These are phyloP conservation scores for Proteles cristata DNA, from an alignment of 2,113 vertebrate species.

Conservation along the genomic window DNA sequence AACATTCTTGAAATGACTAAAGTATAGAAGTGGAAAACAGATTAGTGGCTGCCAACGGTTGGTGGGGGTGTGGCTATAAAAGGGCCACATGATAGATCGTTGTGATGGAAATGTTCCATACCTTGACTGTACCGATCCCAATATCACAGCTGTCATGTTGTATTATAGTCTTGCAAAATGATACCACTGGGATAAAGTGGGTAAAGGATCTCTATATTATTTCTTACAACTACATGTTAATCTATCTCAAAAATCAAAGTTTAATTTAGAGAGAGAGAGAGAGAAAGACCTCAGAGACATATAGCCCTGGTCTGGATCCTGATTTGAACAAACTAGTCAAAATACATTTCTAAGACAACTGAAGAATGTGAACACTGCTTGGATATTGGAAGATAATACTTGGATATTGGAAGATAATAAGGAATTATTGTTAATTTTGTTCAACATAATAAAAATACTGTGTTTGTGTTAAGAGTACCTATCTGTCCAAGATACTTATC, in stretches of 20 bases:
- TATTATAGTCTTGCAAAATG: background rate
- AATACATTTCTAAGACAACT: background rate
- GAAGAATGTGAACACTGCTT: background rate
- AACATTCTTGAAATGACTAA: background rate
- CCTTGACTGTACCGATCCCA: background rate
- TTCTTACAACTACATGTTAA: background rate
- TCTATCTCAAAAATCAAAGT: background rate
- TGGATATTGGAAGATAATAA: background rate
- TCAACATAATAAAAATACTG: background rate
- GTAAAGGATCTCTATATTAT: background rate
- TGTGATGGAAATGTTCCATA: background rate
- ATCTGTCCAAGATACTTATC: background rate
- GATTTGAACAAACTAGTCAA: background rate
- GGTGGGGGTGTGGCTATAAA: background rate
- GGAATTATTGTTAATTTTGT: background rate
- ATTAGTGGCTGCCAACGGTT: background rate
- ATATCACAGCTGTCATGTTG: background rate
- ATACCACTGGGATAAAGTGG: background rate
- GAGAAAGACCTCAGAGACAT: background rate
- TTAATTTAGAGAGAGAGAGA: background rate
- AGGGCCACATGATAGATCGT: background rate
- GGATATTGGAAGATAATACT: background rate
- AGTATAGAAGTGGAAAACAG: background rate
- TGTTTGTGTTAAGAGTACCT: background rate
- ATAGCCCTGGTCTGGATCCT: background rate